Conservation (phyloP, 2,797 vertebrate genomes). For the Salmo trutta region DNA sequence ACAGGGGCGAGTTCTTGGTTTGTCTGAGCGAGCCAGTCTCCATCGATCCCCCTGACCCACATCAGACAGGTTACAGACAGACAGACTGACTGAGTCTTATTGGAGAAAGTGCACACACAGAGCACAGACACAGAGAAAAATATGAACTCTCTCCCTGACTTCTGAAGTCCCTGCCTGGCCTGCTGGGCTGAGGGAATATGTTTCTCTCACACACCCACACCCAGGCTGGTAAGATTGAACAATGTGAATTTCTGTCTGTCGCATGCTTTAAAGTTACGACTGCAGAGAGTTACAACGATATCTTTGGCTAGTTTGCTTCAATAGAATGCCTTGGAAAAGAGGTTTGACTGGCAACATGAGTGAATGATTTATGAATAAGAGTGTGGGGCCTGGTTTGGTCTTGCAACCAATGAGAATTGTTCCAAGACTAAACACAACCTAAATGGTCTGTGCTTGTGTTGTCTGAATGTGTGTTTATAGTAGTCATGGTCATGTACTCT, state of each 20-base stretch:
- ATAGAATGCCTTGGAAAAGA: neutral
- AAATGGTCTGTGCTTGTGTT: neutral
- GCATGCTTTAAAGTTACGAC: constrained; percentile 3
- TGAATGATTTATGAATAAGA: neutral
- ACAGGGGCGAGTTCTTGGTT: neutral
- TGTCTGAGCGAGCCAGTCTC: neutral
- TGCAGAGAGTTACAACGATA: neutral
- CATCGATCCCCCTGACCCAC: constrained; percentile 12
- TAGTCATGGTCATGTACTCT: neutral
- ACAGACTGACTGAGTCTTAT: neutral
- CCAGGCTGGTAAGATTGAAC: constrained; percentile 40
- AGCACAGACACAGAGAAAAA: neutral
- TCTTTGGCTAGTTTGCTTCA: neutral
- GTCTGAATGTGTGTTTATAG: neutral
- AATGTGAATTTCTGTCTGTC: constrained; percentile 16
- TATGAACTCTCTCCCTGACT: neutral
- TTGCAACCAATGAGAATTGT: too few species aligned
- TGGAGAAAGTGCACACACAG: constrained; percentile 5
- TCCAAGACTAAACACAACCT: neutral
- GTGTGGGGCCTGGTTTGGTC: neutral
- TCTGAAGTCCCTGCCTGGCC: neutral
- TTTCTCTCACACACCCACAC: constrained; percentile 12
- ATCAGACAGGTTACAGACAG: constrained; percentile 1
- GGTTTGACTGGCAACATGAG: neutral
- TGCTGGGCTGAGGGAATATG: too few species aligned